Percentiles rank a stretch among this genome's conserved stretches.
Conservation (phyloP, 1,140 invertebrate species). For the Belonocnema kinseyi region DNA sequence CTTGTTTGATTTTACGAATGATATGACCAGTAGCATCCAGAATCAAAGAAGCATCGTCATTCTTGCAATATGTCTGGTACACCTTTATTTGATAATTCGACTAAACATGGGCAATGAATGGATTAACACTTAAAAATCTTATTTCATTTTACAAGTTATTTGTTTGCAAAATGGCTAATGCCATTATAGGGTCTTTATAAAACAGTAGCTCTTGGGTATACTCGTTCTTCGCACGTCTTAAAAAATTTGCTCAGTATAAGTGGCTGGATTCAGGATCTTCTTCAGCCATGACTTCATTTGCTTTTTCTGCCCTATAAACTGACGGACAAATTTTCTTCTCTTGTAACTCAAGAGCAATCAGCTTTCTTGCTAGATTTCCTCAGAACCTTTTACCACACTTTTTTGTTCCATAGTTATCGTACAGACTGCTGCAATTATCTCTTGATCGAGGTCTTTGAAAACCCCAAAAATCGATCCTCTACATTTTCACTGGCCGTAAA, state of each 20-base stretch:
- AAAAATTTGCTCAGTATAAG: neutral
- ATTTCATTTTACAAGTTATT: neutral
- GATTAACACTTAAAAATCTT: conserved; percentile 27
- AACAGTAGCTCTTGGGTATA: neutral
- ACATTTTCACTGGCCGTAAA: conserved; percentile 30
- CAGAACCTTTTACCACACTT: conserved; percentile 36
- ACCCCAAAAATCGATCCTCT: neutral
- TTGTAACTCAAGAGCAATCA: neutral
- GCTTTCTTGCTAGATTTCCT: neutral
- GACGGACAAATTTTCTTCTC: conserved; percentile 18
- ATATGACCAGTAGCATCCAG: conserved; percentile 43
- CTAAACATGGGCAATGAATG: conserved; percentile 38
- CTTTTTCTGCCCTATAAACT: neutral
- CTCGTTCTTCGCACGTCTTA: neutral
- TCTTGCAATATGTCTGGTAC: conserved; percentile 32
- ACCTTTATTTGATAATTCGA: conserved; percentile 37
- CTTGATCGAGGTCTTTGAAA: neutral
- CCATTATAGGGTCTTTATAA: neutral
- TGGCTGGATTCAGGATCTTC: neutral
- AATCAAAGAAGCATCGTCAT: neutral
- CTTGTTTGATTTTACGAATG: neutral
- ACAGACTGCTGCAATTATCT: conserved; percentile 30
- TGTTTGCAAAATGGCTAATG: neutral
- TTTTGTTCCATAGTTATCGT: conserved; percentile 10
- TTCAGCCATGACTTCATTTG: neutral